Percentiles rank a stretch among this genome's conserved stretches.
phyloP scores from a whole-genome alignment of 2,797 vertebrate species.

The Poliocrania exsul region DNA sequence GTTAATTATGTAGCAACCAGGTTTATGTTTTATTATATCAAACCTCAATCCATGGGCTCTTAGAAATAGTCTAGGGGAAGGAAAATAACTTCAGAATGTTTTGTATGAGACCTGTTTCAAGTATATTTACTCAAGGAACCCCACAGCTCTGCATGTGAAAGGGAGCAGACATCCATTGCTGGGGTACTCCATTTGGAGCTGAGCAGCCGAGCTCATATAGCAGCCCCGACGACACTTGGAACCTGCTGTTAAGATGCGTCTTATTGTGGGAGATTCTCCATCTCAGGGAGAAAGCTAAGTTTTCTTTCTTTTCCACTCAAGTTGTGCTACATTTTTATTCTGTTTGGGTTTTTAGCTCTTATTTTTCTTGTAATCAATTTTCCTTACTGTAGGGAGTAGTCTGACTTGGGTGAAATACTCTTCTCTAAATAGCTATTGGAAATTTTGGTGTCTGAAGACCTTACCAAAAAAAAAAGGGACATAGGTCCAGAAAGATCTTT shows the following conservation, averaged over 20 bases:
- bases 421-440: background rate
- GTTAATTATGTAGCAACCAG: slow-evolving; percentile 73
- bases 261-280: background rate
- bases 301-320: background rate
- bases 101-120: background rate
- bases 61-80: background rate
- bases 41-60: background rate
- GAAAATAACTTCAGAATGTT: background rate
- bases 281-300: background rate
- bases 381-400: background rate
- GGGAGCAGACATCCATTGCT: background rate
- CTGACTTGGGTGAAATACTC: background rate
- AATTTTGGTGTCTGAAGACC: background rate
- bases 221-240: background rate
- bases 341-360: background rate
- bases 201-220: background rate
- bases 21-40: slow-evolving; percentile 29
- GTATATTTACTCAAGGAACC: background rate
- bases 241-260: background rate
- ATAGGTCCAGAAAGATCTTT: background rate
- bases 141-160: background rate
- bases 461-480: background rate
- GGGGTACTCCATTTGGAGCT: background rate
- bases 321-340: background rate
- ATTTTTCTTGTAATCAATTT: background rate